Base-by-base conservation (phyloP, 2,888 invertebrate genomes). In the Psococerastis gibbosa region DNA sequence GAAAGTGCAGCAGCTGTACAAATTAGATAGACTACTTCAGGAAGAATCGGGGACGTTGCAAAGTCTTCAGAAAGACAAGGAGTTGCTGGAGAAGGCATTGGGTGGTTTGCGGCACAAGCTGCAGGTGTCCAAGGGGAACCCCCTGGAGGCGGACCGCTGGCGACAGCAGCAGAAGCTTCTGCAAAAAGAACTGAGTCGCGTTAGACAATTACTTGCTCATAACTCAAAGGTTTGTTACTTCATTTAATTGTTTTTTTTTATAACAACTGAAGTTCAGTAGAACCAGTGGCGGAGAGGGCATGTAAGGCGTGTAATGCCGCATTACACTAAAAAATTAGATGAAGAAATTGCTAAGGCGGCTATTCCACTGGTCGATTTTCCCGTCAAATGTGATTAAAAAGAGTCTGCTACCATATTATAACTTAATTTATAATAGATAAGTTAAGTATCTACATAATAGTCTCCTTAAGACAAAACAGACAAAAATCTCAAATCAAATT, bases 151-250 rank as follows among this genome's bases (percentile, higher is more conserved):
- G 45, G 78, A 78, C 55, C 69, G 71, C 43, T 74, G 78, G 50
- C 66, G 71, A 51, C 73, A 75, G 52, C 79, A 81, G 55, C 78
- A 79, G 56, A 66, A 71, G 38, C 67, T 75, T 43, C 60, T 82
- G 46, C 81, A 82, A 60, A 70, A 77, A 46, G 89, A 91, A 60
- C 61, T 91, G 49, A 78, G 81, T 50, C 69, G 83, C 47, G 85
- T 89, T 45, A 78, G 87, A 60, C 75, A 80, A 49, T 74, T 88
- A 65, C 64, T 91, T 56, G 87, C 88, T 50, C 81, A 85, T 65
- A 85, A 88, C 69, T 88, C 88, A 55, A 87, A 87, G 78, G 84
- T 11, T 27, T 9, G 27, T 27, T 27, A 27, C 27, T 11, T 27
- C 27, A 27, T 27, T 11, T 27, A 11, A n/a, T n/a, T n/a, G n/a